phyloP scores from a whole-genome alignment of 2,888 invertebrate species.

The Synanthedon andrenaeformis region DNA sequence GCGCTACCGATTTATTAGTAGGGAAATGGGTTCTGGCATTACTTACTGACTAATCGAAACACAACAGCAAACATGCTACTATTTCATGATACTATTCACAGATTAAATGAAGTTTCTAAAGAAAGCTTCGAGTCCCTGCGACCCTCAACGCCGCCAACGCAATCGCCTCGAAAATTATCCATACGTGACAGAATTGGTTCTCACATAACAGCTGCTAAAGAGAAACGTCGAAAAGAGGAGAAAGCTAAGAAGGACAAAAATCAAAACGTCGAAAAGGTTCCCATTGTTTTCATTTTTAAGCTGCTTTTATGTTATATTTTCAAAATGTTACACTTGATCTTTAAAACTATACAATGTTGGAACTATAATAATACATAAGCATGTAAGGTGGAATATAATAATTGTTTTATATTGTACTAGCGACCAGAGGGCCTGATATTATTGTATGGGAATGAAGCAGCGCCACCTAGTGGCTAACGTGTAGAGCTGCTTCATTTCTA shows the following conservation, averaged over 20 bases:
- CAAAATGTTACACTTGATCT: not conserved
- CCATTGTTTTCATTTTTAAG: slow-evolving; percentile 16
- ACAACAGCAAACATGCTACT: no score
- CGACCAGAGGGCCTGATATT: no score
- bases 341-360: no score
- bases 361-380: no score
- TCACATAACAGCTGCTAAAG: slow-evolving; percentile 32
- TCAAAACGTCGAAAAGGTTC: slow-evolving; percentile 42
- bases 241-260: slow-evolving; percentile 30
- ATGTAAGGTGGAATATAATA: no score
- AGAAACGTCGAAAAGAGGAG: slow-evolving; percentile 27
- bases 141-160: slow-evolving; percentile 18
- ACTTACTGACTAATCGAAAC: no score
- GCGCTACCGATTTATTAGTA: no score
- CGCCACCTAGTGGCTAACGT: no score
- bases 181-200: slow-evolving; percentile 44
- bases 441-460: no score
- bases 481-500: no score
- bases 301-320: not conserved
- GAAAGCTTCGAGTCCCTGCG: slow-evolving; percentile 26
- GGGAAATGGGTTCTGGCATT: no score
- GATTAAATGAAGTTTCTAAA: slow-evolving; percentile 33
- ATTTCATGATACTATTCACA: slow-evolving; percentile 19
- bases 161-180: slow-evolving; percentile 19
- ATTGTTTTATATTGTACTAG: no score